Evolutionary conservation across 2,888 invertebrate genomes (phyloP).

Genomic region (Microplitis manilae): DNA sequence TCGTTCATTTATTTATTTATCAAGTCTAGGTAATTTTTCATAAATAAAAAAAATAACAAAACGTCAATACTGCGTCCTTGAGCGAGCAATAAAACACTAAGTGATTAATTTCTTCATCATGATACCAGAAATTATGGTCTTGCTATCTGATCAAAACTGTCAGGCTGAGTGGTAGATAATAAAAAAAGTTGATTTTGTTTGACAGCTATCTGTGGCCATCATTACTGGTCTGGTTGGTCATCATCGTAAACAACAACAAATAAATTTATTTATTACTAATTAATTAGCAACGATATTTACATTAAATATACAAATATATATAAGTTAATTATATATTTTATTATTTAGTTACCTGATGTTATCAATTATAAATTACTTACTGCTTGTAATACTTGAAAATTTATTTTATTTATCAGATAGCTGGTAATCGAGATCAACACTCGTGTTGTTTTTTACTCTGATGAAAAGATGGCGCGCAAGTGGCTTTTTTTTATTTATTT

Average conservation of each 20-base stretch:
- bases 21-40: not conserved
- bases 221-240: conserved; percentile 16
- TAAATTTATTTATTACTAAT: not conserved
- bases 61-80: conserved; percentile 7
- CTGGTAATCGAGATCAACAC: not conserved
- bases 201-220: conserved; percentile 35
- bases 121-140: conserved; percentile 9
- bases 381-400: not conserved
- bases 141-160: conserved; percentile 7
- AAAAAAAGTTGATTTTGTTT: conserved; percentile 28
- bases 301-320: not conserved
- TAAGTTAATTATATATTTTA: not conserved
- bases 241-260: conserved; percentile 8
- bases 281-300: not conserved
- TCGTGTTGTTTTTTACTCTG: too few relatives aligned
- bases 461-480: too few relatives aligned
- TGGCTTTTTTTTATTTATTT: too few relatives aligned
- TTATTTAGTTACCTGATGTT: not conserved
- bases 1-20: conserved; percentile 58
- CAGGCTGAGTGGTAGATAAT: not conserved
- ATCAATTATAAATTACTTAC: not conserved
- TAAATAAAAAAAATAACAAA: not conserved
- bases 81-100: not conserved
- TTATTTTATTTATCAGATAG: not conserved
- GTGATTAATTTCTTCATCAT: conserved; percentile 3